These are phyloP conservation scores for Silurus glanis DNA, from an alignment of 2,113 vertebrate species.

Conservation along the genomic window DNA sequence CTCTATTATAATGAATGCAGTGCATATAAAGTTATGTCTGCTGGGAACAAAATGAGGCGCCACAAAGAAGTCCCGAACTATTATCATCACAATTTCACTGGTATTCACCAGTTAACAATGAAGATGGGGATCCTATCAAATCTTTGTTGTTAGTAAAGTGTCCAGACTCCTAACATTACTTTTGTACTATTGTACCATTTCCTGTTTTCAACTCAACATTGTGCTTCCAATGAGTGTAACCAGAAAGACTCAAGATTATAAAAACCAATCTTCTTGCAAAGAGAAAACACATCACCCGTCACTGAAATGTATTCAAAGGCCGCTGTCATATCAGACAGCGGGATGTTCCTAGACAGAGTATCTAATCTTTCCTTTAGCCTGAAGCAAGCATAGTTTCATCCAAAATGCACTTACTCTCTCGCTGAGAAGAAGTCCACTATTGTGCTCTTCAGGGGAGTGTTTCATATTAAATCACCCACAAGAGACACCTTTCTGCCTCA, in stretches of 20 bases:
- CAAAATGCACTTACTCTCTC: neutral
- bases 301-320: conserved; percentile 23
- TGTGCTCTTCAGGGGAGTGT: conserved; percentile 31
- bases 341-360: conserved; percentile 31
- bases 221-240: conserved; percentile 6
- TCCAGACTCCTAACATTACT: conserved; percentile 24
- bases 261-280: conserved; percentile 7
- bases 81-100: neutral
- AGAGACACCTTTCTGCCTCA: conserved; percentile 35
- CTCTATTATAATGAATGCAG: neutral
- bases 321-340: conserved; percentile 35
- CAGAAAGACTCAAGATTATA: neutral
- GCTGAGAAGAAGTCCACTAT: conserved; percentile 43
- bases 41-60: neutral
- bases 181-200: conserved; percentile 7
- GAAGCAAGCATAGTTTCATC: conserved; percentile 33
- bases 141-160: conserved; percentile 2
- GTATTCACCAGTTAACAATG: conserved; percentile 15
- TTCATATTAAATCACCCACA: conserved; percentile 45
- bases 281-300: neutral
- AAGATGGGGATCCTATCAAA: conserved; percentile 14
- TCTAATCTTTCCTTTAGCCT: conserved; percentile 41
- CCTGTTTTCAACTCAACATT: neutral
- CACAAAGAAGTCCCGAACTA: conserved; percentile 4
- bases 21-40: conserved; percentile 2